Conservation (phyloP, 64 coral and sea anemone species). For the Porites lutea region DNA sequence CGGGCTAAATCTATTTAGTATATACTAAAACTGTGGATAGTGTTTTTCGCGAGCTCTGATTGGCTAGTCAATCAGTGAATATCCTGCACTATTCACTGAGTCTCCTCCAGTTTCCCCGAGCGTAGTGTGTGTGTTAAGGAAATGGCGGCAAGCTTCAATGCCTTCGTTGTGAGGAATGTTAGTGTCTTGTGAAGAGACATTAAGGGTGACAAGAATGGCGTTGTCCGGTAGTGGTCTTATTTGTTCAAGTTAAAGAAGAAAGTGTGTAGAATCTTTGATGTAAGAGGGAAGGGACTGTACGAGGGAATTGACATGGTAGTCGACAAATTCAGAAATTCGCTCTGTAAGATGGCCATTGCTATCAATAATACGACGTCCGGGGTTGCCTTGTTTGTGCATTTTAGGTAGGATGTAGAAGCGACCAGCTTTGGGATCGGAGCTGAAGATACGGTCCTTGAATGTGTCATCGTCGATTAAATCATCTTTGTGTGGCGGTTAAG, state of each 20-base stretch:
- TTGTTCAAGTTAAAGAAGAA: neutral
- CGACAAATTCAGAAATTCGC: slow-evolving; percentile 33
- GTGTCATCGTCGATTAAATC: neutral
- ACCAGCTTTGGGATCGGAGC: neutral
- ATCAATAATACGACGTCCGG: neutral
- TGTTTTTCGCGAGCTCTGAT: too few relatives aligned
- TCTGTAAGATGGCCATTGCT: neutral
- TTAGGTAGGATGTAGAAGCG: neutral
- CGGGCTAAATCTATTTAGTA: too few relatives aligned
- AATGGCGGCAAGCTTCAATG: too few relatives aligned
- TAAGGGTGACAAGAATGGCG: neutral
- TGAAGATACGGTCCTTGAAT: neutral
- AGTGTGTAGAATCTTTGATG: too few relatives aligned
- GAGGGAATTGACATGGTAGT: neutral
- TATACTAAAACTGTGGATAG: too few relatives aligned
- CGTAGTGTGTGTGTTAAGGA: too few relatives aligned
- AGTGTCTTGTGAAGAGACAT: neutral
- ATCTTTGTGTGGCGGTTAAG: neutral
- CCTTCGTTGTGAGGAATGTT: neutral
- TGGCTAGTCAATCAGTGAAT: too few relatives aligned
- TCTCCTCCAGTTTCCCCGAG: too few relatives aligned
- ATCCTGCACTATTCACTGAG: too few relatives aligned
- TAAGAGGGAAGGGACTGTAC: too few relatives aligned
- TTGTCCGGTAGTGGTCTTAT: neutral
- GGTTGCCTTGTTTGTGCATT: slow-evolving; percentile 32